These are phyloP conservation scores for Takifugu rubripes DNA, from an alignment of 2,797 vertebrate species.

Conservation along the genomic window DNA sequence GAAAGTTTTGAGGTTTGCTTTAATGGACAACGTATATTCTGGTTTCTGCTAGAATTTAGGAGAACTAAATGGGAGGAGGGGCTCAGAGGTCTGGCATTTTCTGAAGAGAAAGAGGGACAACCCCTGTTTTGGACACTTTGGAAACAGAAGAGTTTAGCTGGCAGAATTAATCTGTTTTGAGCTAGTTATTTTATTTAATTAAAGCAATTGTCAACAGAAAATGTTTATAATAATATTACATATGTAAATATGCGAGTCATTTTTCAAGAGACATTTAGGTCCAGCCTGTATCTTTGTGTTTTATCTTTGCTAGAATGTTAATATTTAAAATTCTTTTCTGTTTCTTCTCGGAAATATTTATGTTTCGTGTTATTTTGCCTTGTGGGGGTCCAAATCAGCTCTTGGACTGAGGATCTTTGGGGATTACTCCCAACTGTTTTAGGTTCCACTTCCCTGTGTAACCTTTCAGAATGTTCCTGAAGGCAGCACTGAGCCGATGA, in stretches of 20 bases:
- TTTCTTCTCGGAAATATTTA: not conserved
- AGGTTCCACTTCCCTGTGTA: constrained; percentile 26
- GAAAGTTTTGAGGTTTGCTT: not conserved
- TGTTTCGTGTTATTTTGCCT: constrained; percentile 2
- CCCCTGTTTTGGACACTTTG: too few relatives aligned
- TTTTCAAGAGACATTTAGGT: not conserved
- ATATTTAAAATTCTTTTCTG: not conserved
- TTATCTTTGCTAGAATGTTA: not conserved
- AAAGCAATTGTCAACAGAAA: too few relatives aligned
- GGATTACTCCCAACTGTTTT: constrained; percentile 6
- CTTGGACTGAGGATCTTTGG: constrained; percentile 16
- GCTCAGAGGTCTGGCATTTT: too few relatives aligned
- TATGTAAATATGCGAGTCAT: not conserved
- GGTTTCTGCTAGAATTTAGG: not conserved
- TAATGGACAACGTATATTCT: not conserved
- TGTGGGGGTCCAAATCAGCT: constrained; percentile 31
- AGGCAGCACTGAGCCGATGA: constrained; percentile 35
- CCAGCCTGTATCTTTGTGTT: not conserved
- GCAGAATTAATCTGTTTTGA: too few relatives aligned
- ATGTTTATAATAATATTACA: too few relatives aligned
- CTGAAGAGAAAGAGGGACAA: too few relatives aligned
- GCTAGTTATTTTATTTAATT: too few relatives aligned
- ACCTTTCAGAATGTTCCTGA: constrained; percentile 47
- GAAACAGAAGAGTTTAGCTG: too few relatives aligned
- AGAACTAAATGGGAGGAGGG: not conserved